A percentile compares a stretch with the other conserved stretches of the same genome.
phyloP scores from a whole-genome alignment of 2,888 invertebrate genomes.

The Tetranychus truncatus region DNA sequence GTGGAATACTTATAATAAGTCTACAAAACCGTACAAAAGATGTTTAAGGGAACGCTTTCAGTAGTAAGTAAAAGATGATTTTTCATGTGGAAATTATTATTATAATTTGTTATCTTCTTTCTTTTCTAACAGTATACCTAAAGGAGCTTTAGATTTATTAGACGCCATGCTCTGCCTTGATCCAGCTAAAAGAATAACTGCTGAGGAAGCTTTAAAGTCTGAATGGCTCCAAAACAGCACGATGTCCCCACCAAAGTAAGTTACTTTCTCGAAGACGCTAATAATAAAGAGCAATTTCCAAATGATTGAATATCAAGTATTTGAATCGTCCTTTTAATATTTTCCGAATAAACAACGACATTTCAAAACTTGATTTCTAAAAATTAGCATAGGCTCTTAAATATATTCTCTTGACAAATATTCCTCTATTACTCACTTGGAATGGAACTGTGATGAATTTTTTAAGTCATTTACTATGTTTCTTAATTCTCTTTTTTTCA shows the following conservation, averaged over 20 bases:
- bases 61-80: conserved; percentile 37
- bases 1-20: conserved; percentile 64
- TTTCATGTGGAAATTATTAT: too few relatives aligned
- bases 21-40: conserved; percentile 71
- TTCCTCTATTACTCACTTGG: too few relatives aligned
- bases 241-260: conserved; percentile 43
- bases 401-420: too few relatives aligned
- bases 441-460: too few relatives aligned
- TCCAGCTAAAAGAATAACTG: conserved; percentile 77
- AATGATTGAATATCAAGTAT: neutral
- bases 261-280: conserved; percentile 13
- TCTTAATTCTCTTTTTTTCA: conserved; percentile 24
- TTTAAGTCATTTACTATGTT: neutral
- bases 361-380: neutral
- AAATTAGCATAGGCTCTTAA: too few relatives aligned
- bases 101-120: neutral
- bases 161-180: conserved; percentile 92
- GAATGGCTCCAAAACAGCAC: conserved; percentile 70
- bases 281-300: neutral
- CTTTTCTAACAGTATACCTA: conserved; percentile 48
- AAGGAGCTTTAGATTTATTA: conserved; percentile 64
- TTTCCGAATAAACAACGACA: too few relatives aligned
- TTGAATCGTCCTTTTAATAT: neutral
- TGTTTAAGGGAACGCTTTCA: conserved; percentile 78
- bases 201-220: conserved; percentile 76